Evolutionary conservation across 2,888 invertebrate species (phyloP), one percentile per base, ranked within the genome.

Genomic region (Xestia ashworthii): DNA sequence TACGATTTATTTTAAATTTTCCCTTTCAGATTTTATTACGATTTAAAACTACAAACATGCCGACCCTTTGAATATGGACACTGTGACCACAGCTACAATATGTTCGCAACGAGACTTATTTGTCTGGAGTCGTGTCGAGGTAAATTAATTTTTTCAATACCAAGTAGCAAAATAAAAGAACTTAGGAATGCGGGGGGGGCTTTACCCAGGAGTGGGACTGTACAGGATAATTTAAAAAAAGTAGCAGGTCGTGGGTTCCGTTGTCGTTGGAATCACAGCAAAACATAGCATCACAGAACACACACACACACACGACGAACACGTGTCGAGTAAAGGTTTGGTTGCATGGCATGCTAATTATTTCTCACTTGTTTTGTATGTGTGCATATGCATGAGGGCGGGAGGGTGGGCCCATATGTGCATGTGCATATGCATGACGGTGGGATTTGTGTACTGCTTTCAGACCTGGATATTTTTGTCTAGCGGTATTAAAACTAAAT

Each of bases 11-110:
- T 32, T 32, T 2, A 32, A 32, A 32, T 32, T 32, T 32, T 32
- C 32, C 32, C 32, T 32, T 32, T 32, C 66, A 88, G 89, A 74
- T 83, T 65, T 71, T 89, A 25, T 64, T 88, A 64, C 71, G 88
- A 88, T 46, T 6, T 74, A 4, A 32, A 67, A 5, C 8, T 76
- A n/a, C 8, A 74, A 32, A 72, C 19, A 22, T 88, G 88, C 67
- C 25, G n/a, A n/a, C 3, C 14, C 14, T 85, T 78, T 22, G 25
- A 66, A 0, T 86, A 75, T 44, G 81, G 75, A 22, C 0, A 60
- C 25, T 88, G 88, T 79, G 32, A 66, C 5, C 16, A 86, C 60
- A 79, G 50, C 16, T 87, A 69, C 50, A 88, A 88, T 60, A 78
- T 80, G 69, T 87, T 81, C 44, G 0, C 8, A 3, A 0, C 0